These are phyloP conservation scores for Parnassius mnemosyne DNA, from an alignment of 2,888 invertebrate genomes.

Conservation along the genomic window DNA sequence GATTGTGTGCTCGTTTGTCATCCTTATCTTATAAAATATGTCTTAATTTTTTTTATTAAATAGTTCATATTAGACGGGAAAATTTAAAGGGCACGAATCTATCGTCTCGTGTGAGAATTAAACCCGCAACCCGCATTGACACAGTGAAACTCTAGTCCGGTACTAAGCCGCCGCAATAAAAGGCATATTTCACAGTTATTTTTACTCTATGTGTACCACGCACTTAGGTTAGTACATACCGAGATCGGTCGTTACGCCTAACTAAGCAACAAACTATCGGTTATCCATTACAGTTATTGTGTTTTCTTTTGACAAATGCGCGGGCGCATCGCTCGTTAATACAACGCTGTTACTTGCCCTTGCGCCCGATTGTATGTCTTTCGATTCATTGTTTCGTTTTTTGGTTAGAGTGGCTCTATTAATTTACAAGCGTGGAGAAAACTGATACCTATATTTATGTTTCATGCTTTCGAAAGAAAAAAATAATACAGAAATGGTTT, in stretches of 20 bases:
- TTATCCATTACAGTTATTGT: constrained; percentile 76
- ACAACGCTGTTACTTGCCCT: constrained; percentile 35
- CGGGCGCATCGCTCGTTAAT: constrained; percentile 56
- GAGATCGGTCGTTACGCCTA: constrained; percentile 54
- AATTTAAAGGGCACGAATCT: no score
- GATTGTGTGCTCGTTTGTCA: no score
- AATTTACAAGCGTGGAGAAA: constrained; percentile 19
- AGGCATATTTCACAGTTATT: not conserved
- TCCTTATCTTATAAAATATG: no score
- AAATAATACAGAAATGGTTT: no score
- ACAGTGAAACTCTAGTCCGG: no score
- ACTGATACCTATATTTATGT: constrained; percentile 11
- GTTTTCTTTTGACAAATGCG: constrained; percentile 72
- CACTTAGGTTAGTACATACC: constrained; percentile 37
- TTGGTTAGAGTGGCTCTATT: constrained; percentile 26
- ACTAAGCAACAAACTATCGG: constrained; percentile 73
- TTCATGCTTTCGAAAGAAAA: not conserved
- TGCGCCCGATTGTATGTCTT: constrained; percentile 52
- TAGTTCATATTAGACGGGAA: no score
- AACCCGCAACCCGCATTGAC: not conserved
- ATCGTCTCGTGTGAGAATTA: no score
- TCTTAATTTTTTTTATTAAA: no score
- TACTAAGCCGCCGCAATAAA: no score
- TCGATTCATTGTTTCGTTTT: constrained; percentile 48
- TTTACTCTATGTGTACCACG: constrained; percentile 37